Evolutionary conservation across 2,113 vertebrate genomes (phyloP).

Genomic region (Gobio gobio): DNA sequence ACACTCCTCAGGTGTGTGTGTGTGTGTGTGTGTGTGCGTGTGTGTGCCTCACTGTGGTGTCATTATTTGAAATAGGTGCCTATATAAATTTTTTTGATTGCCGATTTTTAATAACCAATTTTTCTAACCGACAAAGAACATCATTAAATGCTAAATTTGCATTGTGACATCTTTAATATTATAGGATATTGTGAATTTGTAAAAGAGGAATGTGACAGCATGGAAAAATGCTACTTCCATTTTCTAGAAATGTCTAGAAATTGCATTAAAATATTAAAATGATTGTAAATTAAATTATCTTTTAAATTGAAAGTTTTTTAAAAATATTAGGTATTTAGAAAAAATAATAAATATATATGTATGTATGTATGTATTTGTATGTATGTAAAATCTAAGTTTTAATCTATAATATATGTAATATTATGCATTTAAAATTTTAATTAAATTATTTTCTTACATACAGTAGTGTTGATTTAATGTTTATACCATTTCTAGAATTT

Average conservation of each 20-base stretch:
- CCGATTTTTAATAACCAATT: not conserved
- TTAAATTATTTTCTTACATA: too few species aligned
- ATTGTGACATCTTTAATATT: not conserved
- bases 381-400: too few species aligned
- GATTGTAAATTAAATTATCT: not conserved
- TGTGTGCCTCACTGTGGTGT: not conserved
- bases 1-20: constrained; percentile 38
- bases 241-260: not conserved
- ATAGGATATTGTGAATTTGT: not conserved
- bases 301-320: not conserved
- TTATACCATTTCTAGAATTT: too few species aligned
- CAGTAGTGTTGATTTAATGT: too few species aligned
- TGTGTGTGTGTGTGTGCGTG: not conserved
- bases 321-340: too few species aligned
- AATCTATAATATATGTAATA: too few species aligned
- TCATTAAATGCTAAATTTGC: not conserved
- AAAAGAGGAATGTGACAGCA: not conserved
- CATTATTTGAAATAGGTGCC: not conserved
- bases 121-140: not conserved
- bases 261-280: not conserved
- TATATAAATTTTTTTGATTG: not conserved
- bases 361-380: too few species aligned
- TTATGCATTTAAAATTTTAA: too few species aligned
- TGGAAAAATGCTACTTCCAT: too few species aligned
- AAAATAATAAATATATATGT: too few species aligned